Conservation (phyloP, 2,797 vertebrate species). For the Pelodytes ibericus region DNA sequence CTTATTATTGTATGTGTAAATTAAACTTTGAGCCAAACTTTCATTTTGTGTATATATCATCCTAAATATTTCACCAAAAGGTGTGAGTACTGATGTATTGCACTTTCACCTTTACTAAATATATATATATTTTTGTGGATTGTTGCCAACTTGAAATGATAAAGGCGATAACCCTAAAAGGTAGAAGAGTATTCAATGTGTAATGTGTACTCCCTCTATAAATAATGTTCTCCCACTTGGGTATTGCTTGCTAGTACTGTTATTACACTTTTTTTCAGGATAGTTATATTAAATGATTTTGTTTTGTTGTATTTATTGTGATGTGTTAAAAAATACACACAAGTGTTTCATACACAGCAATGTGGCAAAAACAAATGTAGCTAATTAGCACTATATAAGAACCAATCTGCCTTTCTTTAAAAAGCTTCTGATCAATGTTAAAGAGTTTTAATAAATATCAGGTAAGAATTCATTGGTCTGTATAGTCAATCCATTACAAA, state of each 20-base stretch:
- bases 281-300: conserved; percentile 72
- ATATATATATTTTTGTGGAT: conserved; percentile 86
- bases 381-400: background rate
- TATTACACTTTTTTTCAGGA: conserved; percentile 74
- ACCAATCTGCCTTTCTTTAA: too few species aligned
- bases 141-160: conserved; percentile 89
- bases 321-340: conserved; percentile 81
- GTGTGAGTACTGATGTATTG: conserved; percentile 91
- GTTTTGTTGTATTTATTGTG: conserved; percentile 86
- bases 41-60: conserved; percentile 87
- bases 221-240: conserved; percentile 89
- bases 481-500: too few species aligned
- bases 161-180: conserved; percentile 84
- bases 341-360: conserved; percentile 77
- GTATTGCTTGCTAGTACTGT: conserved; percentile 85
- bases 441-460: too few species aligned
- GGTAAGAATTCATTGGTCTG: too few species aligned
- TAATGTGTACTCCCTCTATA: conserved; percentile 94
- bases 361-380: conserved; percentile 68
- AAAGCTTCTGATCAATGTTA: too few species aligned
- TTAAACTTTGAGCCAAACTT: conserved; percentile 97
- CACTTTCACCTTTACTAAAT: conserved; percentile 83
- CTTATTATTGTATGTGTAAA: conserved; percentile 94
- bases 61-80: conserved; percentile 93
- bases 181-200: conserved; percentile 93